phyloP scores from a whole-genome alignment of 2,888 invertebrate genomes.

The Physocephala rufipes region DNA sequence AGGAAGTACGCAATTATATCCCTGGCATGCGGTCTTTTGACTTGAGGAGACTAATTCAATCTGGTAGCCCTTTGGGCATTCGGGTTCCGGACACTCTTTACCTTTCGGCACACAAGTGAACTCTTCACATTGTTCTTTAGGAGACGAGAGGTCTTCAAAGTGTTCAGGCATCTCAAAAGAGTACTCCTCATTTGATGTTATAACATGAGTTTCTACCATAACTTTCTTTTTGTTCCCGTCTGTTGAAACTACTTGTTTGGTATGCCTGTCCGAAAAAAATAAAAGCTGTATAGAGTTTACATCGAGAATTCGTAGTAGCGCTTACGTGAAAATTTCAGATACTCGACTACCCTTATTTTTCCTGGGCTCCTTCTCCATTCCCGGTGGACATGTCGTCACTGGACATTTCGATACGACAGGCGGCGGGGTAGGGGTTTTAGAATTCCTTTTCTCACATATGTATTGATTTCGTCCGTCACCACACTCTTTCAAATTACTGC shows the following conservation, averaged over 20 bases:
- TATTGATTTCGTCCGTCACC: slow-evolving; percentile 78
- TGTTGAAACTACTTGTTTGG: slow-evolving; percentile 55
- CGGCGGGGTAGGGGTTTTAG: slow-evolving; percentile 41
- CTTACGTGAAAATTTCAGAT: slow-evolving; percentile 67
- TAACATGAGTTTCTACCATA: slow-evolving; percentile 51
- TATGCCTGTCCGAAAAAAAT: slow-evolving; percentile 43
- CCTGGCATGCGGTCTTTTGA: slow-evolving; percentile 66
- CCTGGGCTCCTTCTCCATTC: slow-evolving; percentile 67
- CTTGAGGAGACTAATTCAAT: slow-evolving; percentile 67
- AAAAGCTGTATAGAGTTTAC: neutral
- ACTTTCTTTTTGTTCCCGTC: slow-evolving; percentile 55
- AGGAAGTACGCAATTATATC: slow-evolving; percentile 74
- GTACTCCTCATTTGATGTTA: slow-evolving; percentile 53
- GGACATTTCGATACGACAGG: slow-evolving; percentile 63
- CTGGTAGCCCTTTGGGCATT: slow-evolving; percentile 72
- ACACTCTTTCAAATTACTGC: slow-evolving; percentile 83
- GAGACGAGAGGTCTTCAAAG: slow-evolving; percentile 21
- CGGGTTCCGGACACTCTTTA: slow-evolving; percentile 57
- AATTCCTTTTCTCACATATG: slow-evolving; percentile 66
- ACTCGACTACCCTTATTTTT: slow-evolving; percentile 61
- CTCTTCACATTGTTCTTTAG: slow-evolving; percentile 59
- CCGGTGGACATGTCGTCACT: slow-evolving; percentile 67
- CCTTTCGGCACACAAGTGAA: slow-evolving; percentile 61
- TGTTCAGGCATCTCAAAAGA: slow-evolving; percentile 53
- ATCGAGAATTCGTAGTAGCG: slow-evolving; percentile 44